Percentiles rank a stretch among this genome's conserved stretches.
These are phyloP conservation scores for Globia sparganii DNA, from an alignment of 2,888 invertebrate genomes.

Conservation along the genomic window DNA sequence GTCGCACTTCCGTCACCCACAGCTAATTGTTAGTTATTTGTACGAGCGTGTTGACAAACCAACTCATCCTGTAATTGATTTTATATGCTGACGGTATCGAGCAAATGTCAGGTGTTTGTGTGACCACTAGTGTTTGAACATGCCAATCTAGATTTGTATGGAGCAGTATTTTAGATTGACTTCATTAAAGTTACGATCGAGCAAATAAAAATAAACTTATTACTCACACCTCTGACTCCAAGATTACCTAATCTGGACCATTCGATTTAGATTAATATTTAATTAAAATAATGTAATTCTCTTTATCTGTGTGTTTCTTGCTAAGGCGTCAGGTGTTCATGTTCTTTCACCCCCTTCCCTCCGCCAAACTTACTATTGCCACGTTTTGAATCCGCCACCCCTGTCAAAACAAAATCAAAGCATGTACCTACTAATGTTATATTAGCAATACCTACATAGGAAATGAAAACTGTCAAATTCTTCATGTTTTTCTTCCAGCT, in stretches of 20 bases:
- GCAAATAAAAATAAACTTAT: slow-evolving; percentile 1
- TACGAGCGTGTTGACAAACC: slow-evolving; percentile 15
- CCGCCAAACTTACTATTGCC: not conserved
- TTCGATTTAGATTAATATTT: not conserved
- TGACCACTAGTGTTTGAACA: slow-evolving; percentile 17
- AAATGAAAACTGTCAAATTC: not conserved
- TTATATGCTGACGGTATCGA: not conserved
- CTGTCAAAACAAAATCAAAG: not conserved
- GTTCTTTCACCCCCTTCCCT: too few relatives aligned
- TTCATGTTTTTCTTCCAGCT: slow-evolving; percentile 12
- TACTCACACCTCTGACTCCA: not conserved
- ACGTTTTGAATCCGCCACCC: not conserved
- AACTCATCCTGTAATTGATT: slow-evolving; percentile 29
- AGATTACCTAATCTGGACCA: not conserved
- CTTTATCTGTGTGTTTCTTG: not conserved
- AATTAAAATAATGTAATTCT: not conserved
- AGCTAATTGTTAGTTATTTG: slow-evolving; percentile 45
- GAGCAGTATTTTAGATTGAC: not conserved
- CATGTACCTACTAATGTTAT: not conserved
- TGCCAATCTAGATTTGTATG: slow-evolving; percentile 30
- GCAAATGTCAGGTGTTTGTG: slow-evolving; percentile 10
- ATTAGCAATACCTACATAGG: not conserved
- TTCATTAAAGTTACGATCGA: not conserved
- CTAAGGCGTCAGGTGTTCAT: not conserved
- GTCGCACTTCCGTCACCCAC: slow-evolving; percentile 37